A percentile compares a stretch with the other conserved stretches of the same genome.
These are phyloP conservation scores for Felis chaus DNA, from an alignment of 2,113 vertebrate species.

Conservation along the genomic window DNA sequence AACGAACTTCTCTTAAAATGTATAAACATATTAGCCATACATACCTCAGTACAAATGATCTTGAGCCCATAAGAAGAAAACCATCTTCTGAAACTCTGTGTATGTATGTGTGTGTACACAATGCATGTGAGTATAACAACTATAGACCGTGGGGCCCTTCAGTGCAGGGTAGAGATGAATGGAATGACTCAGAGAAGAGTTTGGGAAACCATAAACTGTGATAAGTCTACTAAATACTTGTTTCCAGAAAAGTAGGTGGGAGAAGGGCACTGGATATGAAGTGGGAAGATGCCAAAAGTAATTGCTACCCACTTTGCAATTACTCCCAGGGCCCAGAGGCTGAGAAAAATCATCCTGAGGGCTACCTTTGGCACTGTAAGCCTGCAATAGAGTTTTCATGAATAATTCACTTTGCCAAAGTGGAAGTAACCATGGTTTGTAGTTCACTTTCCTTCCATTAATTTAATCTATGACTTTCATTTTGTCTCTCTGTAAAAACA, in stretches of 20 bases:
- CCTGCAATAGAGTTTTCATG: constrained; percentile 54
- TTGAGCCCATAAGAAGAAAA: not conserved
- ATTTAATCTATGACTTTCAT: constrained; percentile 72
- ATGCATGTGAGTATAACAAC: not conserved
- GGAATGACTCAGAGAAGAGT: not conserved
- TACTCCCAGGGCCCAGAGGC: constrained; percentile 36
- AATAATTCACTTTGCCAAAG: constrained; percentile 72
- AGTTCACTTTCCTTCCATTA: constrained; percentile 73
- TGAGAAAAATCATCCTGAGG: constrained; percentile 55
- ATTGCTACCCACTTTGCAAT: constrained; percentile 65
- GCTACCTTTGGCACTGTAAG: constrained; percentile 64
- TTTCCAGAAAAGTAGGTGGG: constrained; percentile 48
- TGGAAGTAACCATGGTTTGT: constrained; percentile 52
- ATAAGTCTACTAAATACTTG: not conserved
- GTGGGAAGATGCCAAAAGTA: constrained; percentile 54
- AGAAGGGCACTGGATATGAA: not conserved
- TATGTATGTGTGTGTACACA: not conserved
- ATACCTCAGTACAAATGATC: not conserved
- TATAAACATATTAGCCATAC: not conserved
- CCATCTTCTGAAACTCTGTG: not conserved
- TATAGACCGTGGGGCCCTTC: not conserved
- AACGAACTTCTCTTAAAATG: not conserved
- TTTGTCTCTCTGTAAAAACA: constrained; percentile 69
- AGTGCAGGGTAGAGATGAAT: not conserved
- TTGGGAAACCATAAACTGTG: not conserved